phyloP scores from a whole-genome alignment of 2,797 vertebrate species.

The Pangasius djambal region DNA sequence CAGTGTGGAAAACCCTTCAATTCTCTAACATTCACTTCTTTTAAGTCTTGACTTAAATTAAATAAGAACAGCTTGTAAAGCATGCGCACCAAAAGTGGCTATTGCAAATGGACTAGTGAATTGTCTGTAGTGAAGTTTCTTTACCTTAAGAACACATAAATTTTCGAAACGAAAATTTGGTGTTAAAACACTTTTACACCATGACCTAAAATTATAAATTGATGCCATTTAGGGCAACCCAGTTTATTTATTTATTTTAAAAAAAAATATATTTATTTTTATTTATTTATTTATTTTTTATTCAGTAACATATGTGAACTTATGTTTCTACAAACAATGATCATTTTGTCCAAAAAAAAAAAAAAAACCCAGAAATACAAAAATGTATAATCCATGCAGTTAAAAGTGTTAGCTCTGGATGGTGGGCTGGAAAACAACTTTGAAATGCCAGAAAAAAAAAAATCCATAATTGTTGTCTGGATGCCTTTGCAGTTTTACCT shows the following conservation, averaged over 20 bases:
- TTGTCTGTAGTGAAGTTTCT: neutral
- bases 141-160: too few relatives aligned
- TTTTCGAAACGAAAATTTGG: too few relatives aligned
- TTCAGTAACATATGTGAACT: neutral
- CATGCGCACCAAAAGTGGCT: neutral
- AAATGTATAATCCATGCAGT: neutral
- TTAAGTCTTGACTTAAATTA: neutral
- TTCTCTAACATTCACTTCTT: neutral
- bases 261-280: too few relatives aligned
- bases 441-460: neutral
- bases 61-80: neutral
- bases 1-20: neutral
- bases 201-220: too few relatives aligned
- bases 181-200: too few relatives aligned
- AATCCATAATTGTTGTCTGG: neutral
- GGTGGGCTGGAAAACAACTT: neutral
- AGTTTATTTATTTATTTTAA: neutral
- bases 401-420: neutral
- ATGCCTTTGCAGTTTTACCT: neutral
- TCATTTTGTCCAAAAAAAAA: neutral
- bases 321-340: neutral
- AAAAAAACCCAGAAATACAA: neutral
- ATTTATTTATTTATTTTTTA: neutral
- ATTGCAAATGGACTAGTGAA: neutral
- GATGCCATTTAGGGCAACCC: neutral